phyloP scores from a whole-genome alignment of 2,797 vertebrate genomes.

The Octomys mimax region DNA sequence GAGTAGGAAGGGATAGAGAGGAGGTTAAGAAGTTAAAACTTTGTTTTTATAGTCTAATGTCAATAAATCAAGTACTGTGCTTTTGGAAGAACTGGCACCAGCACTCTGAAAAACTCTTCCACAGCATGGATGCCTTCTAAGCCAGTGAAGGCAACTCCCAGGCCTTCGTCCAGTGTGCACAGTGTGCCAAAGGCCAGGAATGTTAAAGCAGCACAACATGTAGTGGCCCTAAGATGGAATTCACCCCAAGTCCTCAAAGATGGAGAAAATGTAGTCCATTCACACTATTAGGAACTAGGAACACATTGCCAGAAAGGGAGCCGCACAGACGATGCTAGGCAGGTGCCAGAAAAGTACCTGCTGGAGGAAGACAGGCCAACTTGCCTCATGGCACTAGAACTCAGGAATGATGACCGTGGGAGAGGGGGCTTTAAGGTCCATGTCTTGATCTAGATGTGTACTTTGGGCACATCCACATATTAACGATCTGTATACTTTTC shows the following conservation, averaged over 20 bases:
- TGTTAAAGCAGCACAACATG: conserved; percentile 22
- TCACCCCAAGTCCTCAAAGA: not conserved
- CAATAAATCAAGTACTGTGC: conserved; percentile 52
- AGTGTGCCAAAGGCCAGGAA: conserved; percentile 50
- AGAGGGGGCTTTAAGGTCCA: not conserved
- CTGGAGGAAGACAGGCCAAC: conserved; percentile 2
- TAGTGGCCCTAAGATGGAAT: conserved; percentile 46
- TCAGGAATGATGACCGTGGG: not conserved
- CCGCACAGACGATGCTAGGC: not conserved
- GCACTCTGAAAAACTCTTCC: conserved; percentile 57
- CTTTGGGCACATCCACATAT: conserved; percentile 43
- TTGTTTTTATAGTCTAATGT: conserved; percentile 11
- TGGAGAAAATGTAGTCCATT: not conserved
- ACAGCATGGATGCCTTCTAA: conserved; percentile 64
- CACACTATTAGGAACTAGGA: conserved; percentile 12
- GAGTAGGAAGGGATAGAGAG: not conserved
- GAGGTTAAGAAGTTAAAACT: conserved; percentile 10
- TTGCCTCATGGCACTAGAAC: not conserved
- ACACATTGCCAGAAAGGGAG: not conserved
- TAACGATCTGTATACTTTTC: conserved; percentile 32
- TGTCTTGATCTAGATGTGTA: conserved; percentile 34
- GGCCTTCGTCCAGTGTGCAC: conserved; percentile 57
- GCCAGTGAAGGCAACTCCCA: conserved; percentile 37
- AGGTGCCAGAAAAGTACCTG: not conserved
- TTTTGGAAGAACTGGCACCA: conserved; percentile 63